Conservation (phyloP, 2,797 vertebrate genomes). For the Aldrovandia affinis region DNA sequence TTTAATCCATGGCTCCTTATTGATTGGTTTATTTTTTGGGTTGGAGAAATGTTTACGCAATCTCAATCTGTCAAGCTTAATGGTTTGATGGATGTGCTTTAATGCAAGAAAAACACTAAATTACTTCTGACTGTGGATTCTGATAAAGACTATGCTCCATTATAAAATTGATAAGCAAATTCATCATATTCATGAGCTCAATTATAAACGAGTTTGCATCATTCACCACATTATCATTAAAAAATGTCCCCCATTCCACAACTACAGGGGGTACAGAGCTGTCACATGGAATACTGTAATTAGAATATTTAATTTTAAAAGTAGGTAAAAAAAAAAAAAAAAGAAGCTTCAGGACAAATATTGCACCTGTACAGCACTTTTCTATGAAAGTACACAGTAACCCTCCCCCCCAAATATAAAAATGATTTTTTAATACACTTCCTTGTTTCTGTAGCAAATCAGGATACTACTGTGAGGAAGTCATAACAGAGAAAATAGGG, state of each 20-base stretch:
- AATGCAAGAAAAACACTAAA: conserved; percentile 28
- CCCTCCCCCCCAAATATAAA: no score
- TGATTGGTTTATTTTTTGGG: conserved; percentile 24
- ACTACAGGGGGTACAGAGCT: background rate
- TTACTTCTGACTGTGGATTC: conserved; percentile 16
- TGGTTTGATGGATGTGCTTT: conserved; percentile 14
- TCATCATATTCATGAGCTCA: conserved; percentile 27
- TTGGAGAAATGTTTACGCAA: conserved; percentile 23
- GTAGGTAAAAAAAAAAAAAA: no score
- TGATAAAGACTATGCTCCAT: conserved; percentile 22
- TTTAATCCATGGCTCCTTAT: conserved; percentile 23
- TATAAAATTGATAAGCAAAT: conserved; percentile 21
- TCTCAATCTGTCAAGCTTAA: conserved; percentile 21
- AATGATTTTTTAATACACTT: no score
- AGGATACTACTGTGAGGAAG: no score
- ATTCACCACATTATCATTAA: conserved; percentile 9
- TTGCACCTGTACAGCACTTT: background rate
- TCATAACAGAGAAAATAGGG: no score
- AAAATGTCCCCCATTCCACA: background rate
- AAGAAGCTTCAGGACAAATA: no score
- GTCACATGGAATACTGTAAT: background rate
- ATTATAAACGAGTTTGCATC: conserved; percentile 28
- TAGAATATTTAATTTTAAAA: background rate
- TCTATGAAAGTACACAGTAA: background rate
- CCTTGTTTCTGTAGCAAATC: no score